Evolutionary conservation across 2,888 invertebrate genomes (phyloP).

Genomic region (Neoitamus cyanurus): DNA sequence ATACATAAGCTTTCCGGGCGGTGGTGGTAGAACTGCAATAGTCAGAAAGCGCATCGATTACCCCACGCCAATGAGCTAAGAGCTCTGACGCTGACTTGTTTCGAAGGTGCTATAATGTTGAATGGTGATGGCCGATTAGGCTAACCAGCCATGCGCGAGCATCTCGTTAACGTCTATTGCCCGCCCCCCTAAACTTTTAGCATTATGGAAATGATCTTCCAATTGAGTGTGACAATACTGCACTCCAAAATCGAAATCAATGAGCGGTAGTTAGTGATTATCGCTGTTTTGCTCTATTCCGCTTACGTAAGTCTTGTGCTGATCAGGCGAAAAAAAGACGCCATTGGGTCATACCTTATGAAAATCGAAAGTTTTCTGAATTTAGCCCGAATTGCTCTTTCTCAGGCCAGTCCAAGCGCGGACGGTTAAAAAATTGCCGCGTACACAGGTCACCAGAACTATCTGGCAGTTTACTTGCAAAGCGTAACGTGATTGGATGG

Average conservation of each 20-base stretch:
- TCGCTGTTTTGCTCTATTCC: conserved; percentile 9
- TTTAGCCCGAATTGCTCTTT: background rate
- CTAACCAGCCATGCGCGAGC: background rate
- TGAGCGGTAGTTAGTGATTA: conserved; percentile 16
- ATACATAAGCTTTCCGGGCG: background rate
- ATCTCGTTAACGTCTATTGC: background rate
- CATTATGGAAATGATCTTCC: background rate
- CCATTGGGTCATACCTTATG: background rate
- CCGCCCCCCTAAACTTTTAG: background rate
- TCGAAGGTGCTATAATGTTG: background rate
- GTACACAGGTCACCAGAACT: background rate
- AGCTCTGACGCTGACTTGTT: background rate
- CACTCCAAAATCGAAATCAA: conserved; percentile 3
- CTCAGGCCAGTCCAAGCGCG: background rate
- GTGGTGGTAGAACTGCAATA: background rate
- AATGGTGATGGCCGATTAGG: background rate
- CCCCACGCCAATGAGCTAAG: background rate
- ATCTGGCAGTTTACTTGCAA: background rate
- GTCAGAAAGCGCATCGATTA: background rate
- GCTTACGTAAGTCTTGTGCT: background rate
- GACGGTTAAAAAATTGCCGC: background rate
- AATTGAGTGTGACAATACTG: background rate
- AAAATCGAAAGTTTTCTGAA: conserved; percentile 25
- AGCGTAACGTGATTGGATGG: background rate
- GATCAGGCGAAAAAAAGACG: background rate